Conservation (phyloP, 1,140 invertebrate species). For the Trichonephila inaurata region DNA sequence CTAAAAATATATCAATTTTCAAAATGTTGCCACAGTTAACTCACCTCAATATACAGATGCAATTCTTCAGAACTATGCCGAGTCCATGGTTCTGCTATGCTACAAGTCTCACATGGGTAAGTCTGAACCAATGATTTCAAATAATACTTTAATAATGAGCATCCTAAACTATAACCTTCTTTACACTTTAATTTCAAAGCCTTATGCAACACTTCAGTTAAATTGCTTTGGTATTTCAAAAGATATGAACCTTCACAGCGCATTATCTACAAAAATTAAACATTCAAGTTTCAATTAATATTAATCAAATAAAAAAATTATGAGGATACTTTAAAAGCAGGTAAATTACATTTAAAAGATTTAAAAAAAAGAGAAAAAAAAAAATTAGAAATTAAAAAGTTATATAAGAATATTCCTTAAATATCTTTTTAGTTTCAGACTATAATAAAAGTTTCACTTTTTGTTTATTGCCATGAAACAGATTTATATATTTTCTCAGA, state of each 20-base stretch:
- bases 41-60: constrained; percentile 60
- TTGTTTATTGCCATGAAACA: too few relatives aligned
- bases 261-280: constrained; percentile 81
- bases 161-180: constrained; percentile 84
- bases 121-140: constrained; percentile 84
- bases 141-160: constrained; percentile 82
- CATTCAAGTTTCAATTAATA: constrained; percentile 58
- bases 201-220: constrained; percentile 85
- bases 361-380: too few relatives aligned
- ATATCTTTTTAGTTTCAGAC: too few relatives aligned
- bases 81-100: constrained; percentile 82
- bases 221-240: constrained; percentile 84
- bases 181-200: constrained; percentile 85
- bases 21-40: neutral
- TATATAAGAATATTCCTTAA: too few relatives aligned
- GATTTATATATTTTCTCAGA: too few relatives aligned
- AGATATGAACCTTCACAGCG: constrained; percentile 85
- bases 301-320: too few relatives aligned
- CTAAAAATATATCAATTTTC: neutral
- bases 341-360: too few relatives aligned
- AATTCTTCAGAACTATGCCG: constrained; percentile 54
- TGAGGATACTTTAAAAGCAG: too few relatives aligned
- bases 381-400: too few relatives aligned
- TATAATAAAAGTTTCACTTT: too few relatives aligned
- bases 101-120: constrained; percentile 85